Evolutionary conservation across 2,888 invertebrate species (phyloP), one percentile per base, ranked within the genome.

Genomic region (Tribolium freemani): DNA sequence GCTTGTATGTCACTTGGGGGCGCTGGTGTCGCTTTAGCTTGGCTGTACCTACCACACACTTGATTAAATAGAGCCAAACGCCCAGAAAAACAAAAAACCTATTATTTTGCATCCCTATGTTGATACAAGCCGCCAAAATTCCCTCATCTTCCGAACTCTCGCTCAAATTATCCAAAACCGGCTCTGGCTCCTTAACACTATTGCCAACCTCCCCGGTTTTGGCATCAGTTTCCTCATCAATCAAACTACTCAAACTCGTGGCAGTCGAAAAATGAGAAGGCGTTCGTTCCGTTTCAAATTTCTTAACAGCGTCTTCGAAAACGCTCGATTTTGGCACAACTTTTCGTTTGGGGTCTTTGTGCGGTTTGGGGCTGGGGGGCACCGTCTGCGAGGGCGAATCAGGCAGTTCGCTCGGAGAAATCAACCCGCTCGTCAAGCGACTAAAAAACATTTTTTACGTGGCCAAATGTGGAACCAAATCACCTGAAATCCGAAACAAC

Each of bases 371-470:
- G 77, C 91, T 92, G 9, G 91, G 91, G 2, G 94, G 94, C 83
- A 93, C 91, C 48, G 94, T 94, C 84, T 94, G 94, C 61, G 96
- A 94, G 0, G 98, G 97, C 0, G 98, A 98, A 88, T 98, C 98
- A 0, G 98, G 97, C 60, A 98, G 89, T 87, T 98, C 98, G 81
- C 96, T 96, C 0, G 97, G 97, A 0, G 96, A 96, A 45, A 97
- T 93, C 58, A 95, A 92, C 31, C 96, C 97, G 77, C 97, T 97
- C 0, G 95, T 94, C 80, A 95, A 87, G 1, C 95, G 94, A 84
- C 96, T 94, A 84, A 9, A 69, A 44, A n/a, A n/a, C n/a, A n/a
- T n/a, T 21, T 8, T 9, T 50, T 11, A 26, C 5, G 26, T 26
- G 26, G 4, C 26, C 26, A 26, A 26, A 1, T 26, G 26, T 1